Evolutionary conservation across 2,797 vertebrate genomes (phyloP).

Genomic region (Catharus ustulatus): DNA sequence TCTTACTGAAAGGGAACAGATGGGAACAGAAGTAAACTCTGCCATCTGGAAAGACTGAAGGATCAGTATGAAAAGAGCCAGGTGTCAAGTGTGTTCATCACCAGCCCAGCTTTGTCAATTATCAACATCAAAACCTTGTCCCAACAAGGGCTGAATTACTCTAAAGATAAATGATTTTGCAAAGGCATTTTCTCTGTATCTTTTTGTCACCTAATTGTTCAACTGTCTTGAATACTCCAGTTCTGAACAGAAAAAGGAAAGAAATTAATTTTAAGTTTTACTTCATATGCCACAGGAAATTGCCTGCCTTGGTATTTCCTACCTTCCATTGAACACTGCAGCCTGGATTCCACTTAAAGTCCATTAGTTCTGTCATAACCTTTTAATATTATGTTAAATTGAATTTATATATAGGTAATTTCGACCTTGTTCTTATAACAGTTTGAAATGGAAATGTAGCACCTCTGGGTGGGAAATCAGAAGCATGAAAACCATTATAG

Average conservation of each 20-base stretch:
- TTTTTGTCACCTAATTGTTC: background rate
- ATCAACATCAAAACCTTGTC: background rate
- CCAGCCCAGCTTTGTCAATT: background rate
- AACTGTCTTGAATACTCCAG: background rate
- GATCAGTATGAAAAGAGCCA: conserved; percentile 27
- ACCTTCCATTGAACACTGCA: background rate
- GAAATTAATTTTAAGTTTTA: background rate
- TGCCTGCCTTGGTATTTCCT: background rate
- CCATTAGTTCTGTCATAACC: background rate
- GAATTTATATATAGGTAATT: background rate
- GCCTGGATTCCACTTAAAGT: background rate
- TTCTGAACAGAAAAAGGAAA: background rate
- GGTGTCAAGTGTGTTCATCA: conserved; percentile 46
- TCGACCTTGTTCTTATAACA: background rate
- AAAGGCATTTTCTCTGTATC: background rate
- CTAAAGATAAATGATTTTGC: background rate
- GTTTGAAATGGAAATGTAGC: background rate
- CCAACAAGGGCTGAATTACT: background rate
- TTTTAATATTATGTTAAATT: background rate
- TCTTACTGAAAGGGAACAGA: conserved; percentile 37
- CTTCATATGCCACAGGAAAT: background rate
- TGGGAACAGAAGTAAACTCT: conserved; percentile 42
- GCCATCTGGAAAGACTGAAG: conserved; percentile 44
- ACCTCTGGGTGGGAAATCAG: background rate
- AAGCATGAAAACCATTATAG: background rate